Conservation (phyloP, 2,888 invertebrate genomes). For the Napeogenes sylphis region DNA sequence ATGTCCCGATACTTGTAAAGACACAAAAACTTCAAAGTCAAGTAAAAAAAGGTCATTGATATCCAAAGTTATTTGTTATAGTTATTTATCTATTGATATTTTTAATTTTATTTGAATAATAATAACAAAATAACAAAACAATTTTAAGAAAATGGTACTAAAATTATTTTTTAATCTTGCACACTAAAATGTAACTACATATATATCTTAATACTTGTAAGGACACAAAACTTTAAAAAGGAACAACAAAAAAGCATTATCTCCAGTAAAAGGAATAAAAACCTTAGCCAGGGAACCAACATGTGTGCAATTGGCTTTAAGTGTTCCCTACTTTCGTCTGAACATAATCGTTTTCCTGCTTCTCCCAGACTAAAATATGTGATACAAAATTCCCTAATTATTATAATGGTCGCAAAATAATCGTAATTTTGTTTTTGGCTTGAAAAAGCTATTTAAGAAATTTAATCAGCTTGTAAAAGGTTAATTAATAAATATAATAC, state of each 20-base stretch:
- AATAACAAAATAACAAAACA: too few relatives aligned
- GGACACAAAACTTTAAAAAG: slow-evolving; percentile 35
- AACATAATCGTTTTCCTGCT: slow-evolving; percentile 60
- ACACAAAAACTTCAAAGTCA: too few relatives aligned
- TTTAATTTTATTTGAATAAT: too few relatives aligned
- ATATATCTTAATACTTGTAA: slow-evolving; percentile 4
- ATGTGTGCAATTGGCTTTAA: slow-evolving; percentile 65
- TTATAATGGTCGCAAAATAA: slow-evolving; percentile 39
- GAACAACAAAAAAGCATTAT: slow-evolving; percentile 61
- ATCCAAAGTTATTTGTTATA: too few relatives aligned
- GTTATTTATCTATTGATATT: too few relatives aligned
- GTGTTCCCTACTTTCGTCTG: slow-evolving; percentile 44
- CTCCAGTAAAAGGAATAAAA: slow-evolving; percentile 48
- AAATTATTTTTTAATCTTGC: not conserved
- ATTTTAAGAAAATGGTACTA: not conserved
- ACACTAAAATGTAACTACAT: slow-evolving; percentile 30
- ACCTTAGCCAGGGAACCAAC: slow-evolving; percentile 49
- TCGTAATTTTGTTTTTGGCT: slow-evolving; percentile 9
- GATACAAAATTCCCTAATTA: slow-evolving; percentile 49
- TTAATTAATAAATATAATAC: too few relatives aligned
- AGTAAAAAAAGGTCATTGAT: too few relatives aligned
- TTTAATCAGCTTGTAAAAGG: too few relatives aligned
- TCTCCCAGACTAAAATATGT: slow-evolving; percentile 49
- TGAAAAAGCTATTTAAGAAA: too few relatives aligned
- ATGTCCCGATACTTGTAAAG: too few relatives aligned